Evolutionary conservation across 2,113 vertebrate species (phyloP), one percentile per base, ranked within the genome.

Genomic region (Megaleporinus macrocephalus): DNA sequence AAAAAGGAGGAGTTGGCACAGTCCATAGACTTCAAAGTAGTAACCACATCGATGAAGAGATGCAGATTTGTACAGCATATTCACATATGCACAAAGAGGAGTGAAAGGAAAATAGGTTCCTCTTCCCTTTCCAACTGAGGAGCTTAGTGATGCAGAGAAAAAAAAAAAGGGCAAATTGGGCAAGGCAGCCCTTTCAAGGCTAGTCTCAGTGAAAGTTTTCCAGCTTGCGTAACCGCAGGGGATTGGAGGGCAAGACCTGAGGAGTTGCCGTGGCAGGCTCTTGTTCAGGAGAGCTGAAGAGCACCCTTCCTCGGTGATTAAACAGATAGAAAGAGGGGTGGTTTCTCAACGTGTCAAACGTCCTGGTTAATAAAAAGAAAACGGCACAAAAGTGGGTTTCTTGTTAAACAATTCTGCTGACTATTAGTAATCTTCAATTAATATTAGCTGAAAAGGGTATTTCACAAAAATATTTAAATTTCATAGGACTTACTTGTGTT

Each of bases 261-360:
- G 95, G 93, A 85, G 92, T 96, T 92, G 90, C 94, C 33, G 95
- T 93, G 83, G 95, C 95, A 47, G 94, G 89, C 88, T 95, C 93
- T 83, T 94, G 91, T 77, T 98, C 96, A 1, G 95, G 94, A 57
- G 95, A 86, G 88, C 93, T 92, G 93, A 98, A 98, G 75, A 99
- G 90, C 88, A 97, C 93, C 90, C 96, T 93, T 81, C 97, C 98
- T 80, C 97, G 95, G 88, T 99, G 97, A 87, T 99, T 99, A 94
- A 99, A 99, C 85, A 98, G 94, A 90, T 98, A 99, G 93, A 99
- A 99, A 73, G 97, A 99, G 0, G 97, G 98, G 75, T 98, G 98
- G 92, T 99, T 99, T 92, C 96, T 96, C 95, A 99, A 95, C 0
- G 96, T 98, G 89, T 99, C 98, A 90, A 98, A 99, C 0, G 97